Percentiles rank a stretch among this genome's conserved stretches.
Conservation (phyloP, 2,888 invertebrate genomes). For the Augochlorella aurata region DNA sequence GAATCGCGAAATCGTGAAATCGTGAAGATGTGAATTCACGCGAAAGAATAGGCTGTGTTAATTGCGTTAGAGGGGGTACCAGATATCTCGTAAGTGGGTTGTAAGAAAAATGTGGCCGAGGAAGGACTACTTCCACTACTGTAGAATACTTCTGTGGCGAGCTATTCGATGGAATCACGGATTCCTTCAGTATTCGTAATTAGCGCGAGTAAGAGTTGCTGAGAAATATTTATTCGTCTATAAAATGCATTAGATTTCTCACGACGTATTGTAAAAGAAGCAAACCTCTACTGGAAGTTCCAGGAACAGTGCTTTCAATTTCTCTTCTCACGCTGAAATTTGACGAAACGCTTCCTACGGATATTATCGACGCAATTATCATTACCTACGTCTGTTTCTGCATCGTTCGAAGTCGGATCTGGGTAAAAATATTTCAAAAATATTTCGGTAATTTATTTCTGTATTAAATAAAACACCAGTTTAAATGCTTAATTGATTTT, state of each 20-base stretch:
- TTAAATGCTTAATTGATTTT: too few species aligned
- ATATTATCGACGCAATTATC: too few species aligned
- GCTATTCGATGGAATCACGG: background rate
- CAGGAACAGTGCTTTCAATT: background rate
- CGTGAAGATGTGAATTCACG: background rate
- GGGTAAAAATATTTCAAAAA: too few species aligned
- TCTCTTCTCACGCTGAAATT: background rate
- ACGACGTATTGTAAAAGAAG: too few species aligned
- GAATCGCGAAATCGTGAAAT: background rate
- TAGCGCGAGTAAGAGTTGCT: background rate
- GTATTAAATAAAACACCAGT: too few species aligned
- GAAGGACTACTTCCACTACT: background rate
- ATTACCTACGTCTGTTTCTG: too few species aligned
- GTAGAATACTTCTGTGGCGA: background rate
- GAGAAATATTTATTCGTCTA: background rate
- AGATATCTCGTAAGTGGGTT: background rate
- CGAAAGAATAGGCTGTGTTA: background rate
- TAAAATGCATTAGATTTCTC: conserved; percentile 5
- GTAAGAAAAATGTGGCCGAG: background rate
- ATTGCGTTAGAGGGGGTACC: background rate
- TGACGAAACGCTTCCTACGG: background rate
- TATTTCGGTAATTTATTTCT: too few species aligned
- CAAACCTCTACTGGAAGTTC: background rate
- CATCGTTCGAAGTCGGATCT: too few species aligned
- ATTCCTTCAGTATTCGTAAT: background rate